Percentiles rank a stretch among this genome's conserved stretches.
These are phyloP conservation scores for Bhutanitis thaidina DNA, from an alignment of 2,888 invertebrate genomes.

Conservation along the genomic window DNA sequence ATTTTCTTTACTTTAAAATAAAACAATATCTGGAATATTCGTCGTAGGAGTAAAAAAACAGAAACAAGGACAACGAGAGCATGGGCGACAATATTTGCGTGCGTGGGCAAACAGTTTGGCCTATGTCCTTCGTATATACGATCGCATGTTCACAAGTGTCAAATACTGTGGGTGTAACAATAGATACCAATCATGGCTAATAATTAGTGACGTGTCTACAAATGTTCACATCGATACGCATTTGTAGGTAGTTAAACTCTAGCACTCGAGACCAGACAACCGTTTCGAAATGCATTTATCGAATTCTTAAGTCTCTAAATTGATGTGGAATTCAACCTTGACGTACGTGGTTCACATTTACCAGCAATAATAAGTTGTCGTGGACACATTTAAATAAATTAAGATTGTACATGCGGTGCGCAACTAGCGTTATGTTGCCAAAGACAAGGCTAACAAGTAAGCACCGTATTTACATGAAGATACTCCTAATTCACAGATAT, in stretches of 20 bases:
- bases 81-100: constrained; percentile 36
- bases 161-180: constrained; percentile 48
- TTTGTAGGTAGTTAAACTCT: background rate
- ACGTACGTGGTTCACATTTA: constrained; percentile 42
- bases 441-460: constrained; percentile 65
- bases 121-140: constrained; percentile 30
- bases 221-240: constrained; percentile 25
- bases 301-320: constrained; percentile 5
- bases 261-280: background rate
- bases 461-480: constrained; percentile 43
- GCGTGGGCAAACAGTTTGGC: constrained; percentile 50
- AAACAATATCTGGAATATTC: too few relatives aligned
- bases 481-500: constrained; percentile 50
- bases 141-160: constrained; percentile 34
- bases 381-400: constrained; percentile 59
- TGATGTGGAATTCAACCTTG: constrained; percentile 48
- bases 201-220: constrained; percentile 43
- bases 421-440: constrained; percentile 40
- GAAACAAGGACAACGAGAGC: constrained; percentile 50
- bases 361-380: constrained; percentile 48
- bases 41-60: constrained; percentile 25
- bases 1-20: too few relatives aligned
- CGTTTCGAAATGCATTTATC: constrained; percentile 10
- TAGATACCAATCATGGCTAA: constrained; percentile 35
- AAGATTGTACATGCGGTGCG: constrained; percentile 47